Base-by-base conservation (phyloP, 2,888 invertebrate species). In the Leucophenga maculata region DNA sequence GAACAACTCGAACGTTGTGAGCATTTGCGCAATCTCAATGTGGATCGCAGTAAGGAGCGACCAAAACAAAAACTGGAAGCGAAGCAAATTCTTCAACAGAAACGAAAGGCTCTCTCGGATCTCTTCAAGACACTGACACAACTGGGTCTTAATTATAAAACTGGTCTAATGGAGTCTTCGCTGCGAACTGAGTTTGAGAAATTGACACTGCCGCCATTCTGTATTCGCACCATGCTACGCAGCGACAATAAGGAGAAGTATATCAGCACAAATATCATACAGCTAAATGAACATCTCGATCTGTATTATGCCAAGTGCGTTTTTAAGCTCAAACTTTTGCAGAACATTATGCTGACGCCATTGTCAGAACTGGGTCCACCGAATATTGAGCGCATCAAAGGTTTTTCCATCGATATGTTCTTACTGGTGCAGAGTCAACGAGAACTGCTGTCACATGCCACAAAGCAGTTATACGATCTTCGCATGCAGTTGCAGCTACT, bases 371-470 rank as follows among this genome's bases (percentile, higher is more conserved):
- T 98, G 60, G 95, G 96, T 0, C 89, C 92, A 1, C 93, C 92
- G 64, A 95, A 95, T 79, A 92, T 95, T 65, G 96, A 97, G 78
- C 91, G 97, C 65, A 94, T 96, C 80, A 93, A 93, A 86, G 98
- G 98, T 60, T 97, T 94, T 85, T 91, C 95, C 0, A 91, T 93
- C 18, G 94, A 97, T 80, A 89, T 97, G 54, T 90, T 95, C 90
- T 88, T 92, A 73, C 82, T 93, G 60, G 92, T 92, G 0, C 92
- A 93, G 76, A 89, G 90, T 16, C 94, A 94, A 85, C 93, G 94
- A 82, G 89, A 88, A 73, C 89, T 90, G 0, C 88, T 94, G 46
- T 90, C 92, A 0, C 90, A 91, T 74, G 90, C 92, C 14, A 91
- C 91, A 0, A 89, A 91, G 72, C 85, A 89, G 26, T 89, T 93